Base-by-base conservation (phyloP, 2,888 invertebrate genomes). In the Colletes collaris region DNA sequence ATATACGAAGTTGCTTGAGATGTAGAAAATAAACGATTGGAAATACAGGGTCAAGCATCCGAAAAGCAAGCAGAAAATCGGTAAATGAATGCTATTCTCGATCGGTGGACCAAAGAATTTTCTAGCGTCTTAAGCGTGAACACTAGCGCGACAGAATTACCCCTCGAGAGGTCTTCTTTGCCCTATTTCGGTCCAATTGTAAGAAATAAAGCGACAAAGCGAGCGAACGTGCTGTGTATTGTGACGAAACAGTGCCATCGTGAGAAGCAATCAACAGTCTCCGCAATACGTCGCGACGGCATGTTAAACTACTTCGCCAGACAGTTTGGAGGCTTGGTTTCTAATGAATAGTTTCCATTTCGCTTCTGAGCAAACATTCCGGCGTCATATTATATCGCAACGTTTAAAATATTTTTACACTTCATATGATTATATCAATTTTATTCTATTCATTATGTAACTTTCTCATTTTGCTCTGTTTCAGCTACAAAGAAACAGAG, bases 201-300 rank as follows among this genome's bases (percentile, higher is more conserved):
- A 56, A 56, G 68, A 78, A 84, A 71, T 74, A 67, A 70, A 74
- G 58, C 67, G 76, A 58, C 75, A 66, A 74, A 65, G 53, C 59
- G 59, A 35, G 63, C 49, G 60, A 70, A 50, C 49, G 53, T 65
- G 56, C 46, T 40, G 16, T 13, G 65, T 50, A 78, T 67, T 50
- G 72, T 63, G 72, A 59, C 67, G 78, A 67, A 78, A 79, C 19
- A 71, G 58, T 67, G 71, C 35, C 59, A 59, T 55, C 72, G 79
- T 73, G 78, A 79, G 79, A 78, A 68, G 79, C 46, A 55, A 78
- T 79, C 71, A 59, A 64, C 71, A 63, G 50, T n/a, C 71, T 35
- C 6, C 66, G 55, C 70, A 60, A 52, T 16, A 55, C 37, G n/a
- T 16, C 35, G 6, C 11, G 27, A 44, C 10, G 40, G 37, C 40